These are phyloP conservation scores for Craseonycteris thonglongyai DNA, from an alignment of 2,113 vertebrate genomes.

Conservation along the genomic window DNA sequence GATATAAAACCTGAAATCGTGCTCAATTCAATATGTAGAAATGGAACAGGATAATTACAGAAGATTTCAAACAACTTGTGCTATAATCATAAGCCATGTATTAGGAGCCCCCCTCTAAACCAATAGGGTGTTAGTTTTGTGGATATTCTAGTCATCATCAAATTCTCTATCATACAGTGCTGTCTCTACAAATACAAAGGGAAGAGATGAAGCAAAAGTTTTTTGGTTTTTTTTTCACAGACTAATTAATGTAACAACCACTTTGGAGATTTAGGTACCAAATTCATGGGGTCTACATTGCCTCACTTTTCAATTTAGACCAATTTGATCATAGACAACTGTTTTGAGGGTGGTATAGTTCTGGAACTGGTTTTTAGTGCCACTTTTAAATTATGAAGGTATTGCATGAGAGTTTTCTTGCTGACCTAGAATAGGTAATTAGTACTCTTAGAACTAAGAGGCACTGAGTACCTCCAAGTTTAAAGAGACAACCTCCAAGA, in stretches of 20 bases:
- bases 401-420: background rate
- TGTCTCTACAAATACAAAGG: background rate
- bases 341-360: background rate
- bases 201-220: background rate
- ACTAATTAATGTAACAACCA: background rate
- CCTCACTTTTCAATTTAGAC: background rate
- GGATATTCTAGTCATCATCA: background rate
- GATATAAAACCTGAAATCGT: background rate
- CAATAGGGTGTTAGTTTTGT: background rate
- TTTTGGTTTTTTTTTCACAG: background rate
- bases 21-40: background rate
- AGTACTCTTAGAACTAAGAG: background rate
- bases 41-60: constrained; percentile 18
- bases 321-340: background rate
- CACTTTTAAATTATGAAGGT: background rate
- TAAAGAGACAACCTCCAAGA: background rate
- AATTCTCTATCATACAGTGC: background rate
- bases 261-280: background rate
- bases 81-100: background rate
- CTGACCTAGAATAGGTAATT: background rate
- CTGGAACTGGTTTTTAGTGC: background rate
- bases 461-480: background rate
- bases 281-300: background rate
- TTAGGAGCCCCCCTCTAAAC: background rate
- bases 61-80: background rate